These are phyloP conservation scores for Oxycera nigricornis DNA, from an alignment of 2,888 invertebrate species.

Conservation along the genomic window DNA sequence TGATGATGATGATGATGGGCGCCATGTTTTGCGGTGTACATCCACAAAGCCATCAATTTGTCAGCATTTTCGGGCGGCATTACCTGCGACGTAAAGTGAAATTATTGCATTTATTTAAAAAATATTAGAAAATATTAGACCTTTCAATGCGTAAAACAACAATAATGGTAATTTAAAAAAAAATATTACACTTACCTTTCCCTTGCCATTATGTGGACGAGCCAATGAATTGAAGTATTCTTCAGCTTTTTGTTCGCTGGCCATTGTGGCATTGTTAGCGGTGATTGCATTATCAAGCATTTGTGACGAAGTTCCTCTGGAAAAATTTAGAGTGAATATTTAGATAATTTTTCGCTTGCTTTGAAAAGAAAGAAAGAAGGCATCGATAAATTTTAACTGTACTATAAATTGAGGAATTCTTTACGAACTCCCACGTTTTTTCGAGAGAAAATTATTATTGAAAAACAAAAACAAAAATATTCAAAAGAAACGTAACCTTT, in stretches of 20 bases:
- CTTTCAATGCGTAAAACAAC: too few relatives aligned
- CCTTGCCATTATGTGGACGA: conserved; percentile 8
- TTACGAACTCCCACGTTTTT: too few relatives aligned
- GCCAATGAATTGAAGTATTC: conserved; percentile 57
- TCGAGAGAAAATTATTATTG: too few relatives aligned
- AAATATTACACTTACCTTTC: conserved; percentile 29
- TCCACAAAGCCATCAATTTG: conserved; percentile 58
- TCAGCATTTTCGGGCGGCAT: conserved; percentile 51
- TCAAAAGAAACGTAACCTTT: too few relatives aligned
- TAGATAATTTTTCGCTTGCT: background rate
- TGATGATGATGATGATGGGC: conserved; percentile 5
- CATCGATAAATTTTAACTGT: background rate
- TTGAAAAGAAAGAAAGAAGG: background rate
- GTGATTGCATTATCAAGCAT: conserved; percentile 46
- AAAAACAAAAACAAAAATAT: too few relatives aligned
- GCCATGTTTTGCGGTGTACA: conserved; percentile 49
- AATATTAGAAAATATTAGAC: background rate
- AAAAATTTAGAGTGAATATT: background rate
- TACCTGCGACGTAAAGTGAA: too few relatives aligned
- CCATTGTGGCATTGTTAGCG: conserved; percentile 44
- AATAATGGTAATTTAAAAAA: background rate
- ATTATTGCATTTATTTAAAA: conserved; percentile 44
- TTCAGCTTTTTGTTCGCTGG: conserved; percentile 56
- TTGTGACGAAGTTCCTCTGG: conserved; percentile 33
- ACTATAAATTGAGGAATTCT: too few relatives aligned